A percentile compares a stretch with the other conserved stretches of the same genome.
Conservation (phyloP, 2,888 invertebrate species). For the Lycaena phlaeas region DNA sequence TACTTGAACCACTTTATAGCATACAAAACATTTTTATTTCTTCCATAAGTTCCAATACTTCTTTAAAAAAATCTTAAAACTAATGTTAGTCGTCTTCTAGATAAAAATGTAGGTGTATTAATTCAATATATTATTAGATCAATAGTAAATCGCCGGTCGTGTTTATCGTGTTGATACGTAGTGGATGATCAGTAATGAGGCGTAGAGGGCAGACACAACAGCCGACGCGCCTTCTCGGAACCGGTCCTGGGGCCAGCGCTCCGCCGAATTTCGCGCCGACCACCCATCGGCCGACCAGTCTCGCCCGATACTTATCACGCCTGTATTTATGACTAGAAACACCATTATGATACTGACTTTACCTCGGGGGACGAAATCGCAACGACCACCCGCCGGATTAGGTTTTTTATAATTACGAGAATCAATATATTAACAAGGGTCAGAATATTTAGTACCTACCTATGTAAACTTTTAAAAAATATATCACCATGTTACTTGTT, state of each 20-base stretch:
- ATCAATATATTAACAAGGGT: too few relatives aligned
- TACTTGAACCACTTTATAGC: too few relatives aligned
- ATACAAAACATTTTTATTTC: too few relatives aligned
- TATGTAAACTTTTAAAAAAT: too few relatives aligned
- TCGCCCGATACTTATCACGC: slow-evolving; percentile 55
- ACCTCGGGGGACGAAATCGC: slow-evolving; percentile 37
- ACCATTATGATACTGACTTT: slow-evolving; percentile 35
- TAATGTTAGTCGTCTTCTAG: too few relatives aligned
- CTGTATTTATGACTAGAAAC: slow-evolving; percentile 64
- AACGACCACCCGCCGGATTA: slow-evolving; percentile 41
- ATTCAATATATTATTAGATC: too few relatives aligned
- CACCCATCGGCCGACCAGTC: slow-evolving; percentile 56
- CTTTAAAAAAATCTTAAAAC: too few relatives aligned
- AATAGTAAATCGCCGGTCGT: background rate
- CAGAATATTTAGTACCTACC: too few relatives aligned
- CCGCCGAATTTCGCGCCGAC: slow-evolving; percentile 69
- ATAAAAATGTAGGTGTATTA: too few relatives aligned
- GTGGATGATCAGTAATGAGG: slow-evolving; percentile 42
- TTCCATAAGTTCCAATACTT: too few relatives aligned
- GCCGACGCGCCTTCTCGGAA: slow-evolving; percentile 58
- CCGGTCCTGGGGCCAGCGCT: slow-evolving; percentile 58
- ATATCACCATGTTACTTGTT: too few relatives aligned
- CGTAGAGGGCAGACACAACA: slow-evolving; percentile 59
- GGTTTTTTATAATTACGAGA: too few relatives aligned
- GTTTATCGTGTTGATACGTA: slow-evolving; percentile 16